Evolutionary conservation across 2,888 invertebrate species (phyloP), one percentile per base, ranked within the genome.

Genomic region (Xiphydria camelus): DNA sequence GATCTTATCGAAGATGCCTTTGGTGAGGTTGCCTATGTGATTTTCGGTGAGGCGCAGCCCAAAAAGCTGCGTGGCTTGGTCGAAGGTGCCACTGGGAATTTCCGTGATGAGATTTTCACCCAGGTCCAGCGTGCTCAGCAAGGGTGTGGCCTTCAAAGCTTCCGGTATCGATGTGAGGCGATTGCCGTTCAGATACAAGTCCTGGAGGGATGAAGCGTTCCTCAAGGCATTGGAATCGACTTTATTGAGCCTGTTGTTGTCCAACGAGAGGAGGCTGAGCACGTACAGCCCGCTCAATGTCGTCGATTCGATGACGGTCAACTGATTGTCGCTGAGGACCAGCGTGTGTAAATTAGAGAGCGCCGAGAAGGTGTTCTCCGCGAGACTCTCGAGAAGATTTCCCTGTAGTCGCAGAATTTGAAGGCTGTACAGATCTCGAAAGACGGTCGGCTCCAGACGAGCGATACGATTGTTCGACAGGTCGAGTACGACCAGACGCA

Each of bases 21-120:
- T 89, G 45, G 85, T 85, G 45, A 88, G 86, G 72, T 86, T 88
- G 43, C 85, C 86, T 62, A 88, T 89, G 72, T 87, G 86, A 75
- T 94, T 94, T 77, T 90, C 89, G 19, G 91, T 91, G 47, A 94
- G 77, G 63, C 91, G 81, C 46, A 94, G 78, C 15, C 90, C 88
- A 66, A 88, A 88, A 71, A 94, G 83, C 66, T 89, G 87, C 61
- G 84, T 83, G 82, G 93, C 83, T 57, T 86, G 84, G 72, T 84
- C 83, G 67, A 93, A 89, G n/a, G 89, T 88, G 45, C 87, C 84
- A 70, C 89, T 88, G 61, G 84, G 86, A 61, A 94, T 82, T 58
- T 83, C 82, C 39, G 85, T 83, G 62, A 94, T 88, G 66, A 87
- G 84, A 77, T 94, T 94, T 77, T 91, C 89, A 19, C 90, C 91